Percentiles rank a stretch among this genome's conserved stretches.
These are phyloP conservation scores for Baronia brevicornis DNA, from an alignment of 2,888 invertebrate species.

Conservation along the genomic window DNA sequence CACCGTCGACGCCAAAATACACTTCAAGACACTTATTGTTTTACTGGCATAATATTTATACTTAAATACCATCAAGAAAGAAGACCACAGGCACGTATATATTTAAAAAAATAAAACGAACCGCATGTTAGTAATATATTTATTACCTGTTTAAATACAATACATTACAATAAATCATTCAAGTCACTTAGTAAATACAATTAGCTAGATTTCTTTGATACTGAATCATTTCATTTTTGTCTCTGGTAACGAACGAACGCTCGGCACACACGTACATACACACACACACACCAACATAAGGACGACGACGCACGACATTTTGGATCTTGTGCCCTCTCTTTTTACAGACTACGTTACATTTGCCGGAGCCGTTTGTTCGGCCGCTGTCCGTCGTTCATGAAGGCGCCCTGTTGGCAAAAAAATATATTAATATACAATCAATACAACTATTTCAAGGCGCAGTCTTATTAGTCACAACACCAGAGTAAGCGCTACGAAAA, in stretches of 20 bases:
- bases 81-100: no score
- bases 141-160: conserved; percentile 72
- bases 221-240: conserved; percentile 50
- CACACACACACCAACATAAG: conserved; percentile 52
- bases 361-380: conserved; percentile 69
- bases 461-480: no score
- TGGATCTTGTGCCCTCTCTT: conserved; percentile 17
- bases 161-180: conserved; percentile 61
- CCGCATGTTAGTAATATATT: conserved; percentile 64
- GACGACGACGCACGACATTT: conserved; percentile 44
- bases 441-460: no score
- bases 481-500: no score
- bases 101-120: conserved; percentile 27
- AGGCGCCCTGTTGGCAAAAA: conserved; percentile 47
- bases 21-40: no score
- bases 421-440: conserved; percentile 6
- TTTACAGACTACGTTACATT: conserved; percentile 49
- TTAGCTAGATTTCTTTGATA: conserved; percentile 64
- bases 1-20: no score
- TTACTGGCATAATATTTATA: no score
- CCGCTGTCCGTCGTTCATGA: conserved; percentile 71
- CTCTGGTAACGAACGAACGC: conserved; percentile 39
- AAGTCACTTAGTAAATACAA: conserved; percentile 75
- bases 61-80: no score
- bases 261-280: no score